Evolutionary conservation across 1,140 invertebrate species (phyloP).

Genomic region (Drosophila quadrilineata): DNA sequence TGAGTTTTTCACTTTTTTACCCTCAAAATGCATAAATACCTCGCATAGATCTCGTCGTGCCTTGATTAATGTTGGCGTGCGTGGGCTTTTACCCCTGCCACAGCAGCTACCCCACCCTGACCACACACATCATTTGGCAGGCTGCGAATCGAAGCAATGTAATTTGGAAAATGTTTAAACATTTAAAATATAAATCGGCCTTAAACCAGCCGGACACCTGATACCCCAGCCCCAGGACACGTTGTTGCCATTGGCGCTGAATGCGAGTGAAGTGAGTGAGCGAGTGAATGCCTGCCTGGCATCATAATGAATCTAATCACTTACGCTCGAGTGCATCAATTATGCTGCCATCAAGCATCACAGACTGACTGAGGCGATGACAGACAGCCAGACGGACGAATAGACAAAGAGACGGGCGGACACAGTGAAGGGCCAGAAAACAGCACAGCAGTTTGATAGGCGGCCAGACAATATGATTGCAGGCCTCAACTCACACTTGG

Average conservation of each 20-base stretch:
- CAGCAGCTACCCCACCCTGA: background rate
- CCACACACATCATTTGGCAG: constrained; percentile 73
- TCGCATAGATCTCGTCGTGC: constrained; percentile 50
- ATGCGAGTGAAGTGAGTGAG: too few species aligned
- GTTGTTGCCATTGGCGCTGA: constrained; percentile 31
- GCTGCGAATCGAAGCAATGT: background rate
- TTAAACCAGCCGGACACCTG: constrained; percentile 45
- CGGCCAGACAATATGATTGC: constrained; percentile 28
- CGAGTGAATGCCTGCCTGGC: constrained; percentile 68
- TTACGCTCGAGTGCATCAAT: constrained; percentile 81
- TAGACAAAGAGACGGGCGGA: constrained; percentile 15
- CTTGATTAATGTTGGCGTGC: constrained; percentile 77
- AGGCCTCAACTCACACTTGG: too few species aligned
- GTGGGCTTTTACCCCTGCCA: constrained; percentile 69
- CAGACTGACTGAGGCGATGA: constrained; percentile 11
- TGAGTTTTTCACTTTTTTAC: constrained; percentile 55
- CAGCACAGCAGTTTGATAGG: constrained; percentile 46
- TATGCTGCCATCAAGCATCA: constrained; percentile 76
- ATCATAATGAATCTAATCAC: constrained; percentile 81
- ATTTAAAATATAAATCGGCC: constrained; percentile 25
- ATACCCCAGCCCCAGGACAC: constrained; percentile 20
- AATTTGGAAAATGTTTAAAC: constrained; percentile 44
- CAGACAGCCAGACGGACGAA: constrained; percentile 29
- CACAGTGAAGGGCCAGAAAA: constrained; percentile 8
- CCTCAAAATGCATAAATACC: constrained; percentile 71